Evolutionary conservation across 2,113 vertebrate species (phyloP).

Genomic region (Fulica atra): DNA sequence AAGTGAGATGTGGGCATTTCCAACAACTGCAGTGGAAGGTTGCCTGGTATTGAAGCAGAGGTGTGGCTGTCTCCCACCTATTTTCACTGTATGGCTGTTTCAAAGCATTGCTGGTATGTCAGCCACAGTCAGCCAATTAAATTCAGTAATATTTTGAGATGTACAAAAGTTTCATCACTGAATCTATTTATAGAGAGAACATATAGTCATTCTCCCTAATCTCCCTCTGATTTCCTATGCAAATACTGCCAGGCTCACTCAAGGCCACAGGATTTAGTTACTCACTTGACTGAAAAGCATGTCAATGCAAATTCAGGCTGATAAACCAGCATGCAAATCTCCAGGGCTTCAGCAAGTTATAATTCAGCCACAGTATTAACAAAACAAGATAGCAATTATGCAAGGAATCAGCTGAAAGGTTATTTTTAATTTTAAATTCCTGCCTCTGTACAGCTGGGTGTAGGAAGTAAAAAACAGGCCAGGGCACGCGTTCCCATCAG

Average conservation of each 20-base stretch:
- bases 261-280: slow-evolving; percentile 71
- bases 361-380: slow-evolving; percentile 72
- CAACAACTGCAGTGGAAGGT: neutral
- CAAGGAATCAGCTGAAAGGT: slow-evolving; percentile 69
- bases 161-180: slow-evolving; percentile 42
- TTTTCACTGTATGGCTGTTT: neutral
- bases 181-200: slow-evolving; percentile 49
- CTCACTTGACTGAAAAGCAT: slow-evolving; percentile 75
- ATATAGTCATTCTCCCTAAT: slow-evolving; percentile 47
- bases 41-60: neutral
- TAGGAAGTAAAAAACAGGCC: slow-evolving; percentile 36
- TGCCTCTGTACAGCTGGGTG: slow-evolving; percentile 50
- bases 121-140: slow-evolving; percentile 10
- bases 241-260: slow-evolving; percentile 63
- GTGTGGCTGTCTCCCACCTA: neutral
- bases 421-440: slow-evolving; percentile 77
- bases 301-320: slow-evolving; percentile 72
- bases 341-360: slow-evolving; percentile 69
- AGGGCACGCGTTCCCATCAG: slow-evolving; percentile 15
- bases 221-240: slow-evolving; percentile 69
- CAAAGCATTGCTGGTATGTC: neutral
- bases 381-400: slow-evolving; percentile 77
- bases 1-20: neutral
- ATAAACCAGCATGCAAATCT: slow-evolving; percentile 70
- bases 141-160: slow-evolving; percentile 40